These are phyloP conservation scores for Rhamnusium bicolor DNA, from an alignment of 2,888 invertebrate genomes.

Conservation along the genomic window DNA sequence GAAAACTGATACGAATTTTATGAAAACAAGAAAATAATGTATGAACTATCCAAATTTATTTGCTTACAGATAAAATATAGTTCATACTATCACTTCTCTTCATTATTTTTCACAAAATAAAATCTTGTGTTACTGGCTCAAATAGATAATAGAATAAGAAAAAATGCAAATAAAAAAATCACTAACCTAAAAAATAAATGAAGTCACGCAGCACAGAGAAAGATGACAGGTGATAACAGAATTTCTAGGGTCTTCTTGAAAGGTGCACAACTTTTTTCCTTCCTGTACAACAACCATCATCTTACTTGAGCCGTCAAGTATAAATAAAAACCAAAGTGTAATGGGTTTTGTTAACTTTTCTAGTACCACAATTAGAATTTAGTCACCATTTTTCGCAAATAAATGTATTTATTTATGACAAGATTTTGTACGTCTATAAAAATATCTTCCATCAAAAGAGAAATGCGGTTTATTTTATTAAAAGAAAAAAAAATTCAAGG, in stretches of 20 bases:
- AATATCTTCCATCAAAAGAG: no score
- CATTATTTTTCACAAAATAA: neutral
- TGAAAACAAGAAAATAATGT: slow-evolving; percentile 4
- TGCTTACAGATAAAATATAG: neutral
- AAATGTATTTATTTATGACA: no score
- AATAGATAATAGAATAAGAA: slow-evolving; percentile 36
- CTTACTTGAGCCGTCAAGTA: slow-evolving; percentile 67
- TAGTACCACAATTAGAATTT: neutral
- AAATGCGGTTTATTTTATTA: no score
- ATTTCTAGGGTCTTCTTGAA: slow-evolving; percentile 85
- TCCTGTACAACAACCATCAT: slow-evolving; percentile 73
- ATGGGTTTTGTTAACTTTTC: slow-evolving; percentile 24
- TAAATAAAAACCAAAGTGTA: neutral
- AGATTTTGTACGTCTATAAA: no score
- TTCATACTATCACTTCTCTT: neutral
- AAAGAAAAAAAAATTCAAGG: no score
- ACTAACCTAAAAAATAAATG: slow-evolving; percentile 70
- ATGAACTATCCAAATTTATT: neutral
- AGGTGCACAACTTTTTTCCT: slow-evolving; percentile 79
- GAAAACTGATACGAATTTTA: no score
- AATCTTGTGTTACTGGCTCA: neutral
- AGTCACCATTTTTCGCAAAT: neutral
- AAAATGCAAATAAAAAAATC: slow-evolving; percentile 61
- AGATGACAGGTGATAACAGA: slow-evolving; percentile 84
- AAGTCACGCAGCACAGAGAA: slow-evolving; percentile 81